Evolutionary conservation across 2,888 invertebrate genomes (phyloP).

Genomic region (Labia minor): DNA sequence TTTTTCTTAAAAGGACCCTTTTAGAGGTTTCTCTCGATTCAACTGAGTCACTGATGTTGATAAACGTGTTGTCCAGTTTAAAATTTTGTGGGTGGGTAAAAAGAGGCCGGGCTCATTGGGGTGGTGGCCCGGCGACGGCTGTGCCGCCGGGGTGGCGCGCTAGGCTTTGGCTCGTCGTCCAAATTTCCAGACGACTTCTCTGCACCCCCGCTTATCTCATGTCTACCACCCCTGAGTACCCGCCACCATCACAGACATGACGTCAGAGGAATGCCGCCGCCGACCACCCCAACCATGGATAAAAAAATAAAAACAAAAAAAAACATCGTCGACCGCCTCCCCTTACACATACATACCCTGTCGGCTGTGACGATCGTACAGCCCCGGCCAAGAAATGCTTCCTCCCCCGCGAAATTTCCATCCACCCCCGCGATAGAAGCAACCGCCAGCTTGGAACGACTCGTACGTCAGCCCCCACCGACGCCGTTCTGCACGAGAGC

Average conservation of each 20-base stretch:
- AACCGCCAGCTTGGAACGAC: neutral
- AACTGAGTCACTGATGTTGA: too few species aligned
- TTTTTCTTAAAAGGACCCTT: too few species aligned
- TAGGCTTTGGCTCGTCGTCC: neutral
- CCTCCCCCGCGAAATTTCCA: neutral
- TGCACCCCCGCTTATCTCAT: neutral
- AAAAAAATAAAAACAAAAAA: neutral
- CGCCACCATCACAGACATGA: neutral
- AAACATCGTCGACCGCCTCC: neutral
- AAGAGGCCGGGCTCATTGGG: too few species aligned
- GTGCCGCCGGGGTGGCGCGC: neutral
- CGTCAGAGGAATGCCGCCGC: slow-evolving; percentile 13
- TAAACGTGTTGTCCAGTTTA: too few species aligned
- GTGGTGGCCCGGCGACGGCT: neutral
- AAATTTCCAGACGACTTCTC: slow-evolving; percentile 6
- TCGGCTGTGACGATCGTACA: neutral
- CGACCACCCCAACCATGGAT: neutral
- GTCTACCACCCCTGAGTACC: too few species aligned
- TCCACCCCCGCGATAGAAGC: neutral
- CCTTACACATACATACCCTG: neutral
- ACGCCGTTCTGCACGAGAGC: neutral
- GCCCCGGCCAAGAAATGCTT: too few species aligned
- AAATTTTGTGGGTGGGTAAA: too few species aligned
- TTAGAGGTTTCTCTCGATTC: too few species aligned
- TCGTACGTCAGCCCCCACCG: neutral